Conservation (phyloP, 2,113 vertebrate species). For the Phaetusa simplex region DNA sequence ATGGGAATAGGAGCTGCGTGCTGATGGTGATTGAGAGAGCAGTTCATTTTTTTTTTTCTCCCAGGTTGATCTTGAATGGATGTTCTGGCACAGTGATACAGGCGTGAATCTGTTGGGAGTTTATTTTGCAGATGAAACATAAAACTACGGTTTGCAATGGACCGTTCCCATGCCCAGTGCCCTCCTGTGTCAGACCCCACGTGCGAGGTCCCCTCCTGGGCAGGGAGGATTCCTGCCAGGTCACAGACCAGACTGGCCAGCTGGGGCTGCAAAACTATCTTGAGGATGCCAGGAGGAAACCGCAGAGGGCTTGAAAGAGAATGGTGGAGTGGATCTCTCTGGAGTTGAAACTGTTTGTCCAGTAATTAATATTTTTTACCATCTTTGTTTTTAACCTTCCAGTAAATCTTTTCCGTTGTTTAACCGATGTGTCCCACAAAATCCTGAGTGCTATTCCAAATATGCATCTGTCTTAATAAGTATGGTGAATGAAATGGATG, state of each 20-base stretch:
- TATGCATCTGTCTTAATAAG: constrained; percentile 70
- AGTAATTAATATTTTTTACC: neutral
- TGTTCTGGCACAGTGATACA: neutral
- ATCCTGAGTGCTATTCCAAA: constrained; percentile 75
- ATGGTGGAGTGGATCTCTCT: neutral
- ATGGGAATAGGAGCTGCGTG: neutral
- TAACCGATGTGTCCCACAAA: constrained; percentile 80
- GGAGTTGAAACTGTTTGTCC: neutral
- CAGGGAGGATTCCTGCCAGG: neutral
- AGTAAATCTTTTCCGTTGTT: constrained; percentile 79
- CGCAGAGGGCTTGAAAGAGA: neutral
- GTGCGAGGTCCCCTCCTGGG: neutral
- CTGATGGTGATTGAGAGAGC: neutral
- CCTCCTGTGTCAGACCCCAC: neutral
- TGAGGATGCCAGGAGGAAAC: neutral
- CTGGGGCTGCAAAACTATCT: neutral
- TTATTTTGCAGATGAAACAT: neutral
- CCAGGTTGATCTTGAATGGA: neutral
- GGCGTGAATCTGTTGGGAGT: neutral
- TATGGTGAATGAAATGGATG: constrained; percentile 72
- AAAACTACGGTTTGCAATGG: neutral
- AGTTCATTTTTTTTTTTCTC: neutral
- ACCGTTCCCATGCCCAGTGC: neutral
- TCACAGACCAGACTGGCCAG: neutral
- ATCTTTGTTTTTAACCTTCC: constrained; percentile 44